phyloP scores from a whole-genome alignment of 2,888 invertebrate genomes.

The Hoplodrina ambigua region DNA sequence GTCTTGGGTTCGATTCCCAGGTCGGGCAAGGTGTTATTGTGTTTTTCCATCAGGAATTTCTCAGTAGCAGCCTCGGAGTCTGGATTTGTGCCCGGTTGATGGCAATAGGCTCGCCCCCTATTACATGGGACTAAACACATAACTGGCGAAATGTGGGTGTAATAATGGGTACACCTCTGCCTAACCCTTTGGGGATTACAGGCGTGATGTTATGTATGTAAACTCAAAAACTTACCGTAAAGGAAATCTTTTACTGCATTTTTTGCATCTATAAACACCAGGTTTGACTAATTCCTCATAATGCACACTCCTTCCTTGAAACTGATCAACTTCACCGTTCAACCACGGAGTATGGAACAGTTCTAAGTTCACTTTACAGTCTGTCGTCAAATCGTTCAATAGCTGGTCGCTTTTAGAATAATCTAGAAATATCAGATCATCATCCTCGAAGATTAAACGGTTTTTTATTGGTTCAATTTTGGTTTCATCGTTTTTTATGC shows the following conservation, averaged over 20 bases:
- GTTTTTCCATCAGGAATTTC: too few relatives aligned
- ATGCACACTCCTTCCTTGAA: slow-evolving; percentile 60
- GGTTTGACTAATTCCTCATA: slow-evolving; percentile 67
- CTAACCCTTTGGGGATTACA: too few relatives aligned
- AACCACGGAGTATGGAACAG: slow-evolving; percentile 22
- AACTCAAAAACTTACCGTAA: slow-evolving; percentile 70
- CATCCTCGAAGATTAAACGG: slow-evolving; percentile 57
- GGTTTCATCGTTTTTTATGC: neutral
- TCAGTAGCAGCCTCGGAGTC: too few relatives aligned
- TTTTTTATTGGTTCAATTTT: slow-evolving; percentile 26
- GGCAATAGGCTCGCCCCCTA: too few relatives aligned
- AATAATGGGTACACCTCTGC: too few relatives aligned
- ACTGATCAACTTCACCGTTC: neutral
- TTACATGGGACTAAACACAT: too few relatives aligned
- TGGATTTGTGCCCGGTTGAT: too few relatives aligned
- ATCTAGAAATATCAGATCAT: slow-evolving; percentile 5
- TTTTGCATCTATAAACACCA: slow-evolving; percentile 65
- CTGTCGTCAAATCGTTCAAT: slow-evolving; percentile 47
- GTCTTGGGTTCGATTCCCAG: too few relatives aligned
- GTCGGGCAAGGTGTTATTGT: too few relatives aligned
- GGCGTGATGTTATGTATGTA: too few relatives aligned
- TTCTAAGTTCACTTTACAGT: slow-evolving; percentile 61
- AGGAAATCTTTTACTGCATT: slow-evolving; percentile 66
- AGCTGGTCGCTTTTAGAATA: slow-evolving; percentile 13
- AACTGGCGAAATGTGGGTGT: too few relatives aligned